Conservation (phyloP, 1,140 invertebrate genomes). For the Diploscapter pachys region DNA sequence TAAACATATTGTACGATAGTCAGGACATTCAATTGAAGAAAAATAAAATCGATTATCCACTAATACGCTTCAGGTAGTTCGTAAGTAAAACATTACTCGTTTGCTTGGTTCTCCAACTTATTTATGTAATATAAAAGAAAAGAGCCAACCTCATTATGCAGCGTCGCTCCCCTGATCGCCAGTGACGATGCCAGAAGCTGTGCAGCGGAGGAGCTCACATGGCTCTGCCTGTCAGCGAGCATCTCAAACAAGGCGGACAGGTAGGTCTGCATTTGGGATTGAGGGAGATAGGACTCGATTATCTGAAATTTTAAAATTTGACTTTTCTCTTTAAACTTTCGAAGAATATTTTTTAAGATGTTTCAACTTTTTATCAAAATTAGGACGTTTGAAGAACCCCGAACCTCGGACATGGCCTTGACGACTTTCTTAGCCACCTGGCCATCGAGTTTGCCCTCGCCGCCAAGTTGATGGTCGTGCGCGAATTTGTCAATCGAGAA, state of each 20-base stretch:
- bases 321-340: background rate
- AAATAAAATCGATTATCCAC: no score
- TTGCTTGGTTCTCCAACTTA: no score
- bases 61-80: no score
- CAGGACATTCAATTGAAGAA: no score
- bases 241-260: constrained; percentile 58
- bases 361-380: constrained; percentile 8
- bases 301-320: constrained; percentile 32
- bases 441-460: constrained; percentile 52
- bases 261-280: constrained; percentile 54
- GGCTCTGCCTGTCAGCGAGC: constrained; percentile 52
- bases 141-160: constrained; percentile 45
- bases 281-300: constrained; percentile 51
- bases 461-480: constrained; percentile 44
- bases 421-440: constrained; percentile 39
- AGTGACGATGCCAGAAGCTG: constrained; percentile 50
- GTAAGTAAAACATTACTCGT: no score
- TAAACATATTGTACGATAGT: no score
- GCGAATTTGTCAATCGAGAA: constrained; percentile 46
- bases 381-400: constrained; percentile 20
- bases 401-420: constrained; percentile 17
- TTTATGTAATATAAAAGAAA: background rate
- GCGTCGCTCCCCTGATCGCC: constrained; percentile 42
- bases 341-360: background rate
- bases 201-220: constrained; percentile 48